A percentile compares a stretch with the other conserved stretches of the same genome.
Evolutionary conservation across 2,888 invertebrate genomes (phyloP).

Genomic region (Parnassius smintheus): DNA sequence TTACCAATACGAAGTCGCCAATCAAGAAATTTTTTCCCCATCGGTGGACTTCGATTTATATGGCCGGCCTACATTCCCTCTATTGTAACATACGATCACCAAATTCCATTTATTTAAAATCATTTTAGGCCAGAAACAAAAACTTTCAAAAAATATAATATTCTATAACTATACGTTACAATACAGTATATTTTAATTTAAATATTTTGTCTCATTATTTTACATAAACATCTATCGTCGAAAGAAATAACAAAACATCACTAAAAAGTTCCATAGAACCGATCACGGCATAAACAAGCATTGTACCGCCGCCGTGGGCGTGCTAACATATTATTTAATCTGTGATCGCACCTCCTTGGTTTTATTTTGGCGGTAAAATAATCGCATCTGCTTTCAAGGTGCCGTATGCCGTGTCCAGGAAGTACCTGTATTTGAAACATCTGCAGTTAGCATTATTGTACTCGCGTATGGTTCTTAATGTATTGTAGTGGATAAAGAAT

Average conservation of each 20-base stretch:
- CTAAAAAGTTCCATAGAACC: constrained; percentile 53
- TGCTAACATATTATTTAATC: constrained; percentile 14
- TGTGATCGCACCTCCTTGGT: constrained; percentile 20
- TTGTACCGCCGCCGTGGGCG: constrained; percentile 29
- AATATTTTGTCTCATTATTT: no score
- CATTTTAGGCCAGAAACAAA: no score
- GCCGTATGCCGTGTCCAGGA: constrained; percentile 25
- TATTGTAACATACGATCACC: no score
- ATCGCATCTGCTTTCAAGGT: constrained; percentile 19
- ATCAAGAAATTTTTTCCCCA: no score
- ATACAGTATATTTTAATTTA: no score
- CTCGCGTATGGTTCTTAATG: neutral
- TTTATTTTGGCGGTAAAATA: constrained; percentile 21
- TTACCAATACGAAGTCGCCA: no score
- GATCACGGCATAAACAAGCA: constrained; percentile 59
- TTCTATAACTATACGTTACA: no score
- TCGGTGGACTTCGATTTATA: no score
- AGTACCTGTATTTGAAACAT: constrained; percentile 28
- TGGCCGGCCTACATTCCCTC: no score
- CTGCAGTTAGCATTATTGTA: constrained; percentile 1
- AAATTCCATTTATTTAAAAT: no score
- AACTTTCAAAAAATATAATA: no score
- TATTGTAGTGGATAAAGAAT: neutral
- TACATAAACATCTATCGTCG: no score
- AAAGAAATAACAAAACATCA: constrained; percentile 38